Conservation (phyloP, 2,888 invertebrate species). For the Plemyria rubiginata region DNA sequence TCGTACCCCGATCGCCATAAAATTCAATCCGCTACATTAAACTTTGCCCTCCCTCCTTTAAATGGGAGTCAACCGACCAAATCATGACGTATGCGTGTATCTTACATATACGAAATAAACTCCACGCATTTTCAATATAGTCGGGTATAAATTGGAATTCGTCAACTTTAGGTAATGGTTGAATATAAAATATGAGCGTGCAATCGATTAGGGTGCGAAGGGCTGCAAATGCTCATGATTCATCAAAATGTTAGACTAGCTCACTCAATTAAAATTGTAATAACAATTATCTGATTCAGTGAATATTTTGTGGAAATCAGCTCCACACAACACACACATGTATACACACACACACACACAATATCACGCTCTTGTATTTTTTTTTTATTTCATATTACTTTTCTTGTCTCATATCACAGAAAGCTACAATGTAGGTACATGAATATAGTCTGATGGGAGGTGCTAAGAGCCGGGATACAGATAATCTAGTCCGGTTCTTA, state of each 20-base stretch:
- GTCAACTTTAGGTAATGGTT: slow-evolving; percentile 34
- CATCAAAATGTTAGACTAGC: slow-evolving; percentile 34
- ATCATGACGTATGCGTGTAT: slow-evolving; percentile 46
- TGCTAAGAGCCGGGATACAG: too few relatives aligned
- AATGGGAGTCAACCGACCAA: slow-evolving; percentile 56
- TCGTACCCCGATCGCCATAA: slow-evolving; percentile 42
- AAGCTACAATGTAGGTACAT: too few relatives aligned
- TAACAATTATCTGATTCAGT: too few relatives aligned
- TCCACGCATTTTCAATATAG: slow-evolving; percentile 44
- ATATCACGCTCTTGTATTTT: too few relatives aligned
- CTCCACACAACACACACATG: too few relatives aligned
- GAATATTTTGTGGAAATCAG: too few relatives aligned
- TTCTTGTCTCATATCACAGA: too few relatives aligned
- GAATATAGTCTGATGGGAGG: too few relatives aligned
- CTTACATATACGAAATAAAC: slow-evolving; percentile 21
- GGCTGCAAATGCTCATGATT: slow-evolving; percentile 53
- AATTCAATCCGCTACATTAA: slow-evolving; percentile 60
- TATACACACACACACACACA: too few relatives aligned
- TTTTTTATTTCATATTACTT: too few relatives aligned
- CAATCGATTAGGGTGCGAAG: slow-evolving; percentile 47
- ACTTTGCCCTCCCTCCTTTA: slow-evolving; percentile 50
- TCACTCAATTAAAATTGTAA: not conserved
- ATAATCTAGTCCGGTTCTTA: too few relatives aligned
- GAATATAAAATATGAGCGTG: slow-evolving; percentile 44
- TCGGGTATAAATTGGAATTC: slow-evolving; percentile 34